Base-by-base conservation (phyloP, 64 coral and sea anemone species). In the Porites australiensis region DNA sequence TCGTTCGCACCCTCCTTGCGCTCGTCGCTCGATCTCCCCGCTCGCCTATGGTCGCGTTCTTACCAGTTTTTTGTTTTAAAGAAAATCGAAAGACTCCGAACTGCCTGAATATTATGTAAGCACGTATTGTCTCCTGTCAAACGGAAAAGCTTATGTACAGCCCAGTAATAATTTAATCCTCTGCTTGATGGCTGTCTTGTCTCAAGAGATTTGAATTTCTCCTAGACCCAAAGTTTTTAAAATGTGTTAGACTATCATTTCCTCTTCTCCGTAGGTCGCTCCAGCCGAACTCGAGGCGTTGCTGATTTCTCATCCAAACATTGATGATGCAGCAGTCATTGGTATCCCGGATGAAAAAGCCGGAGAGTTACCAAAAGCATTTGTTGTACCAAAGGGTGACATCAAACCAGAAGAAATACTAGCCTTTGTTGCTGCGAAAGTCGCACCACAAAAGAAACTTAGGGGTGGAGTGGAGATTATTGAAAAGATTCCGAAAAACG, bases 291-390 rank as follows among this genome's bases (percentile, higher is more conserved):
- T 98, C 13, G 95, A 98, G 71, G 92, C 81, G 3, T 13, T 93
- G 12, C 76, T 98, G 4, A 80, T 94, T 23, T 90, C 95, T 51
- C 95, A 98, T 88, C 95, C 82, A 47, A 77, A 94, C 19, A 94
- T 98, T 52, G 79, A 82, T 23, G 95, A 98, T 27, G 95, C 92
- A 22, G 95, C 95, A 44, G 95, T 98, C 0, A 94, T 98, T 48
- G 95, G 95, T 44, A 69, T 98, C 43, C 95, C 92, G 13, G 87
- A 98, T 82, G 77, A 51, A 22, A 89, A 94, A 58, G 81, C 75
- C 63, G 95, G 92, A 2, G 95, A 96, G 71, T 73, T 96, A 8
- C 95, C 95, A 2, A 96, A 93, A 48, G 95, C 87, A 18, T 98
- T 98, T 27, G 88, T 98, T 16, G 95, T 98, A 46, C 68, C 81